phyloP scores from a whole-genome alignment of 2,888 invertebrate genomes.

The Carabus problematicus region DNA sequence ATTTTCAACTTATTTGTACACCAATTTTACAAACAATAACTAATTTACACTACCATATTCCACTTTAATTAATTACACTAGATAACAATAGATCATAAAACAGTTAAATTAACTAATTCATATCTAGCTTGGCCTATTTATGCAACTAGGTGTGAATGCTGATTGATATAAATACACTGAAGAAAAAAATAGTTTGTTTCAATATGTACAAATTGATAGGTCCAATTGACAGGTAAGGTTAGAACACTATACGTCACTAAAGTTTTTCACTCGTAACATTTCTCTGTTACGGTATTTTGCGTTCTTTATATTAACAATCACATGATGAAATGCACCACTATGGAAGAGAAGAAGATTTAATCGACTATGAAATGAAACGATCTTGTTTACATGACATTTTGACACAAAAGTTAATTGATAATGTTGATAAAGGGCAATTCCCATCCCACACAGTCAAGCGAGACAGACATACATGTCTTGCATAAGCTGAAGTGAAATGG shows the following conservation, averaged over 20 bases:
- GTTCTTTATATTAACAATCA: conserved; percentile 15
- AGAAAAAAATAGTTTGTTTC: conserved; percentile 9
- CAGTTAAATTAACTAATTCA: conserved; percentile 2
- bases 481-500: no score
- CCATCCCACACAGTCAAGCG: conserved; percentile 6
- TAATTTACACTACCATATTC: conserved; percentile 1
- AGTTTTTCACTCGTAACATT: conserved; percentile 28
- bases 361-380: conserved; percentile 17
- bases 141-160: conserved; percentile 1
- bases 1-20: conserved; percentile 48
- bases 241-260: conserved; percentile 38
- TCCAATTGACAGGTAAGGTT: conserved; percentile 40
- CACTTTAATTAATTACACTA: neutral
- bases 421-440: conserved; percentile 23
- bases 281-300: neutral
- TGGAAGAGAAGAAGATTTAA: neutral
- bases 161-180: conserved; percentile 13
- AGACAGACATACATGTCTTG: conserved; percentile 11
- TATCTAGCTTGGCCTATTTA: neutral
- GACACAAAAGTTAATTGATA: conserved; percentile 31
- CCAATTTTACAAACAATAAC: conserved; percentile 7
- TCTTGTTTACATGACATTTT: conserved; percentile 39
- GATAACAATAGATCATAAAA: no score
- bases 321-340: conserved; percentile 23
- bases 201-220: conserved; percentile 25